Percentiles rank a stretch among this genome's conserved stretches.
phyloP scores from a whole-genome alignment of 1,140 invertebrate genomes.

The Drosophila busckii region DNA sequence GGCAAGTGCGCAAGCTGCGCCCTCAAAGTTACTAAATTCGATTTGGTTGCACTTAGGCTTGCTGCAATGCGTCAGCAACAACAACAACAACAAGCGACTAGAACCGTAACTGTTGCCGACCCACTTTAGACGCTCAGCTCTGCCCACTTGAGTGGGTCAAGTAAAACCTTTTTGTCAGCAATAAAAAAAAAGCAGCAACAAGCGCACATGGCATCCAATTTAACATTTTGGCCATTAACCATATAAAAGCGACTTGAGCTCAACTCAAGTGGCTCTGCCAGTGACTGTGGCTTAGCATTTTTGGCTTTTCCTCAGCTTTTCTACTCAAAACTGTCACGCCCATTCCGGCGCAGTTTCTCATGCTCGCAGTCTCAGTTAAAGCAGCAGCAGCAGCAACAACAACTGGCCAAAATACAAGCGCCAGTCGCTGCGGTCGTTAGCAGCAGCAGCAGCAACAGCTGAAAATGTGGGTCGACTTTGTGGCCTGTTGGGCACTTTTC shows the following conservation, averaged over 20 bases:
- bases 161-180: slow-evolving; percentile 74
- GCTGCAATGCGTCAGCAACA: slow-evolving; percentile 19
- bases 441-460: too few species aligned
- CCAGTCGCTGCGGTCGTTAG: slow-evolving; percentile 62
- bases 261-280: slow-evolving; percentile 25
- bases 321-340: too few species aligned
- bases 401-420: slow-evolving; percentile 31
- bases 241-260: slow-evolving; percentile 33
- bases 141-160: slow-evolving; percentile 62
- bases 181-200: slow-evolving; percentile 52
- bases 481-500: slow-evolving; percentile 9
- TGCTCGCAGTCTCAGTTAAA: too few species aligned
- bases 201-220: slow-evolving; percentile 38
- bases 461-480: slow-evolving; percentile 36
- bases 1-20: slow-evolving; percentile 7
- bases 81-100: slow-evolving; percentile 6
- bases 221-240: slow-evolving; percentile 47
- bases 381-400: slow-evolving; percentile 18
- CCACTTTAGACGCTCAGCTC: slow-evolving; percentile 27
- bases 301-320: slow-evolving; percentile 6
- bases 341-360: too few species aligned
- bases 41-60: slow-evolving; percentile 59
- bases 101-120: slow-evolving; percentile 31
- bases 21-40: slow-evolving; percentile 58
- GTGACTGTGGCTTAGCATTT: slow-evolving; percentile 28